phyloP scores from a whole-genome alignment of 1,140 invertebrate genomes.

The Formica exsecta region DNA sequence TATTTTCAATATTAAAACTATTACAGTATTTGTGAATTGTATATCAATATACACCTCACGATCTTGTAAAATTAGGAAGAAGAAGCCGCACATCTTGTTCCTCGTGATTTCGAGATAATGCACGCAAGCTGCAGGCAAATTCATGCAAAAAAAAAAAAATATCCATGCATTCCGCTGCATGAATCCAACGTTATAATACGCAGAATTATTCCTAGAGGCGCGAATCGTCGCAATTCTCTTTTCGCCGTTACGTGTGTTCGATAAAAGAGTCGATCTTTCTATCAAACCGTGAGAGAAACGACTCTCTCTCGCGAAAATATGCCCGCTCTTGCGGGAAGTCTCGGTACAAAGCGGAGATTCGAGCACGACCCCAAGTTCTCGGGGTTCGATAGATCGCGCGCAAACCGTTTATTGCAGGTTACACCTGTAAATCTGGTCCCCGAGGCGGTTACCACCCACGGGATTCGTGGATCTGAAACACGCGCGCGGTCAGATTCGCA shows the following conservation, averaged over 20 bases:
- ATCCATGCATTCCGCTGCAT: background rate
- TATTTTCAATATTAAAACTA: slow-evolving; percentile 10
- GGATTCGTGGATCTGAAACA: slow-evolving; percentile 74
- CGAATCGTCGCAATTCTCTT: slow-evolving; percentile 8
- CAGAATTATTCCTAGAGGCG: slow-evolving; percentile 24
- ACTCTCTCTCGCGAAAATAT: slow-evolving; percentile 4
- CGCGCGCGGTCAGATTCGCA: slow-evolving; percentile 73
- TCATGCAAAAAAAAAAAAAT: background rate
- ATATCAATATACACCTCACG: too few species aligned
- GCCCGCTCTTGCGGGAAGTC: background rate
- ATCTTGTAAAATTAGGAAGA: background rate
- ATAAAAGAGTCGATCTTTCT: slow-evolving; percentile 2
- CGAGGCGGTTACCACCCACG: slow-evolving; percentile 72
- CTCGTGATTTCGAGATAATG: background rate
- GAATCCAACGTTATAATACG: slow-evolving; percentile 6
- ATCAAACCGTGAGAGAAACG: slow-evolving; percentile 6
- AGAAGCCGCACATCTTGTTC: background rate
- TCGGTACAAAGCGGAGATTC: slow-evolving; percentile 36
- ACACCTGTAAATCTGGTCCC: slow-evolving; percentile 76
- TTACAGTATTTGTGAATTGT: background rate
- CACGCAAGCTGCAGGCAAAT: background rate
- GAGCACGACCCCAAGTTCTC: slow-evolving; percentile 33
- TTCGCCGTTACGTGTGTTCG: background rate
- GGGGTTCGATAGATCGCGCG: slow-evolving; percentile 58
- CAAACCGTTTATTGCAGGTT: slow-evolving; percentile 72